Percentiles rank a stretch among this genome's conserved stretches.
Conservation (phyloP, 2,113 vertebrate species). For the Tyrannus savana region DNA sequence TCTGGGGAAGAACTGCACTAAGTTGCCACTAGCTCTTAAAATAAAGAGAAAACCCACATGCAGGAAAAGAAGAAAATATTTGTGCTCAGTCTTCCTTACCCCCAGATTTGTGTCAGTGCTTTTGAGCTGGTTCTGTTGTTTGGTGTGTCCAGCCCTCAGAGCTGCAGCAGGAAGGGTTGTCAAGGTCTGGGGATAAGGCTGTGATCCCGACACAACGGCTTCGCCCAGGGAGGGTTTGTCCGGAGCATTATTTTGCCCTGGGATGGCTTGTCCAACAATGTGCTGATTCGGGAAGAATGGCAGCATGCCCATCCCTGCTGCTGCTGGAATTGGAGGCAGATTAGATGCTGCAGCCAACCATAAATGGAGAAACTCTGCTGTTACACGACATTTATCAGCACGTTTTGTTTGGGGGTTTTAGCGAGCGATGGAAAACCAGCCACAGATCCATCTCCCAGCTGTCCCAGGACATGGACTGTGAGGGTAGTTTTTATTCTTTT, state of each 20-base stretch:
- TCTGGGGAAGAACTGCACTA: not conserved
- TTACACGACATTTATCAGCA: not conserved
- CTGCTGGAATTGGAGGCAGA: constrained; percentile 58
- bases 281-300: constrained; percentile 82
- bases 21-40: not conserved
- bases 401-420: not conserved
- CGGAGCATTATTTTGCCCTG: constrained; percentile 62
- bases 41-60: not conserved
- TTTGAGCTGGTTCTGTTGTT: constrained; percentile 63
- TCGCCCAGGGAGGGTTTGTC: constrained; percentile 76
- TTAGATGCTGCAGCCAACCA: constrained; percentile 75
- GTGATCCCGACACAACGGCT: constrained; percentile 67
- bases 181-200: constrained; percentile 76
- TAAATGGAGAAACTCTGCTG: constrained; percentile 39
- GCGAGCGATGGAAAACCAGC: not conserved
- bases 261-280: constrained; percentile 41
- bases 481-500: not conserved
- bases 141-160: constrained; percentile 55
- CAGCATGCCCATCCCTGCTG: constrained; percentile 78
- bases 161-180: constrained; percentile 70
- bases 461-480: not conserved
- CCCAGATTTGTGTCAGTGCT: constrained; percentile 64
- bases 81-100: constrained; percentile 65
- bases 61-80: not conserved
- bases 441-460: not conserved